Conservation (phyloP, 2,113 vertebrate genomes). For the Burhinus oedicnemus region DNA sequence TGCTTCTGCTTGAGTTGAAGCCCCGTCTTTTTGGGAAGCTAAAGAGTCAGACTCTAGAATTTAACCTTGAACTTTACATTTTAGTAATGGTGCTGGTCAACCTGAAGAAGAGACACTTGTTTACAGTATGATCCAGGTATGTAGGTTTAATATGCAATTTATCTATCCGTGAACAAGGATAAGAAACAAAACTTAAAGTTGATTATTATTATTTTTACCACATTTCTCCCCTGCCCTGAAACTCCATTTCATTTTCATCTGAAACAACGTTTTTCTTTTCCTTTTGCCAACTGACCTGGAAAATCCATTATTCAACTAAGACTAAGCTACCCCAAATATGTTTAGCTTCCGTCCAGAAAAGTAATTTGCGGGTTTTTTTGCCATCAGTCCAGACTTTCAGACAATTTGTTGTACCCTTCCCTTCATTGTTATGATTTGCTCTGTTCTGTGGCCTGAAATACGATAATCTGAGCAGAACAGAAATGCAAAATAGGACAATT, state of each 20-base stretch:
- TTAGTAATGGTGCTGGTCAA: background rate
- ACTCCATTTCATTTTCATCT: conserved; percentile 11
- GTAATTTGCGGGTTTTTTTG: background rate
- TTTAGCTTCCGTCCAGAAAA: background rate
- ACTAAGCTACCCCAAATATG: background rate
- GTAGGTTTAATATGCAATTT: background rate
- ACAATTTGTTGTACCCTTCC: background rate
- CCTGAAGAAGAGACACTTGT: background rate
- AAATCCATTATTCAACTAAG: conserved; percentile 6
- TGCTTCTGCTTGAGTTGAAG: background rate
- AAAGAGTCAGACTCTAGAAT: background rate
- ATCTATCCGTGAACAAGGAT: background rate
- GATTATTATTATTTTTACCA: background rate
- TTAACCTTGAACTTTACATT: background rate
- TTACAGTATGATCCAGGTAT: background rate
- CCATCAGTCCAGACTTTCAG: background rate
- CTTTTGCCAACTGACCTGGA: conserved; percentile 11
- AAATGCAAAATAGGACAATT: background rate
- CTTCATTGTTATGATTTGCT: background rate
- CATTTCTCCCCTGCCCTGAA: background rate
- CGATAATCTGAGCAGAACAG: background rate
- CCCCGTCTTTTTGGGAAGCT: background rate
- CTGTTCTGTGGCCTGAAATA: background rate
- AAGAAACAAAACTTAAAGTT: background rate
- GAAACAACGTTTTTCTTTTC: conserved; percentile 18